phyloP scores from a whole-genome alignment of 2,113 vertebrate species.

The Pedionomus torquatus region DNA sequence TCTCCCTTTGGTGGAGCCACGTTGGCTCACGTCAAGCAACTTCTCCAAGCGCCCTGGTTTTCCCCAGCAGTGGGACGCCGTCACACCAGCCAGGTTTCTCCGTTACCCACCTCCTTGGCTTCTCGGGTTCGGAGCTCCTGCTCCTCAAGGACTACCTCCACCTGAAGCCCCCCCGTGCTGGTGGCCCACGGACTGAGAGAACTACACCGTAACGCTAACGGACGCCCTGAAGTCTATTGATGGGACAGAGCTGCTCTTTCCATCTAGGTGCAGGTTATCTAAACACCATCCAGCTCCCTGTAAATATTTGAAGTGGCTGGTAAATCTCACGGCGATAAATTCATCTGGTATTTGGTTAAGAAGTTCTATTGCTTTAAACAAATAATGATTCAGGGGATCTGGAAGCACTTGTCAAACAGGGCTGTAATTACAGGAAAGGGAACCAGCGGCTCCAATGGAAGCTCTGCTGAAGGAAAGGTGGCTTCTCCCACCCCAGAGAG shows the following conservation, averaged over 20 bases:
- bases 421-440: background rate
- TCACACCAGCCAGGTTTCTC: too few species aligned
- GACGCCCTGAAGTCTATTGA: fast-evolving
- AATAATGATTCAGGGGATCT: background rate
- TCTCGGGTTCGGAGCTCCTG: background rate
- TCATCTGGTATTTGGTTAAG: background rate
- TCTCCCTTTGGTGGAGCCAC: background rate
- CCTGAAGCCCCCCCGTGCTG: too few species aligned
- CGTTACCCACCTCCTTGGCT: background rate
- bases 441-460: background rate
- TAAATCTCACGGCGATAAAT: background rate
- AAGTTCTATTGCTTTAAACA: background rate
- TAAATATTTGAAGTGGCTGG: slow-evolving; percentile 10
- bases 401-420: background rate
- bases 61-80: background rate
- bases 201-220: fast-evolving
- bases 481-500: background rate
- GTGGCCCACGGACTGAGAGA: fast-evolving
- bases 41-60: background rate
- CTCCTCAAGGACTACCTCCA: too few species aligned
- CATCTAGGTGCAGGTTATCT: background rate
- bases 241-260: background rate
- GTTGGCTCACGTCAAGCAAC: background rate
- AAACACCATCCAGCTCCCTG: background rate
- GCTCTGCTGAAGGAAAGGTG: fast-evolving